Evolutionary conservation across 2,888 invertebrate genomes (phyloP), one percentile per base, ranked within the genome.

Genomic region (Xestia c-nigrum): DNA sequence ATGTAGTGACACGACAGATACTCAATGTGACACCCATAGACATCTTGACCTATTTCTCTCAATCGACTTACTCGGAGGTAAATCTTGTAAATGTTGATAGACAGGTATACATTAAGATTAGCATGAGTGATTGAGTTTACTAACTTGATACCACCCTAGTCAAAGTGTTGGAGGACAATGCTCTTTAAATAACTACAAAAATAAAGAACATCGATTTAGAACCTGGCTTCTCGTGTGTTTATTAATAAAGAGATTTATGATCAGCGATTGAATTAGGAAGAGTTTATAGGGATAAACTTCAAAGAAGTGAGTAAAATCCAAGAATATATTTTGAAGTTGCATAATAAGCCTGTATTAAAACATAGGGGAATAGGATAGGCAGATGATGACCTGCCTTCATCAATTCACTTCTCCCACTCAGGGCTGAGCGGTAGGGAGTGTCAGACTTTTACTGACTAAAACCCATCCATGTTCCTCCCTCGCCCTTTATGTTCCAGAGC

Each of bases 21-120:
- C 52, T 57, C 61, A 61, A n/a, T 70, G 38, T 6, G 31, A 66
- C 70, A 57, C 46, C 47, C 57, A 43, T 24, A 69, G 50, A 81
- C 47, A 55, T 31, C 55, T 71, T 69, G 74, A 83, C 78, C 83
- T 68, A 85, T 76, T 85, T 80, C 78, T n/a, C 76, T 64, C 71
- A 50, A 78, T 78, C 69, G 46, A 70, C 61, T 72, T n/a, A n/a
- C n/a, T 76, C 19, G 16, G 21, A 50, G 12, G 21, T n/a, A 16
- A 43, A 72, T 46, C 59, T 31, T 38, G 16, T 19, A 31, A 2
- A 67, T 63, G 31, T 31, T 31, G 31, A 31, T 31, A 31, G 31
- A 31, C 31, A 43, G 10, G 16, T 3, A 46, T 24, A 38, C 5
- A 19, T 5, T 46, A 0, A 38, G 5, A 63, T 38, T 31, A 47